phyloP scores from a whole-genome alignment of 2,113 vertebrate genomes.

The Myiozetetes cayanensis region DNA sequence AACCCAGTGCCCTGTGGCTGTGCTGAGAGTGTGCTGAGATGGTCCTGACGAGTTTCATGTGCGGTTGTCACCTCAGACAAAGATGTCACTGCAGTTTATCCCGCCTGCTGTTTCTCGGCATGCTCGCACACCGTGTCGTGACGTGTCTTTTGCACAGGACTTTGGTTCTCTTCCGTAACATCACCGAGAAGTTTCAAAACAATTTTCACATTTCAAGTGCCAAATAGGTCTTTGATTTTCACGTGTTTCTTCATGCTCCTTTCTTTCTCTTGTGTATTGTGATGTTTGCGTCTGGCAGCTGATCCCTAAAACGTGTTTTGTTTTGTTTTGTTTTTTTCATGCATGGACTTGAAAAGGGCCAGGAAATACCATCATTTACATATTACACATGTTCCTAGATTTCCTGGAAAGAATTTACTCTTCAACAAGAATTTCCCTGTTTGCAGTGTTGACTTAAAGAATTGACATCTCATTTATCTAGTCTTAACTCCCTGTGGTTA shows the following conservation, averaged over 20 bases:
- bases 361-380: conserved; percentile 21
- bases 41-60: not conserved
- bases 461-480: not conserved
- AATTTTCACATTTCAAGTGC: not conserved
- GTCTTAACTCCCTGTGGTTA: not conserved
- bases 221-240: not conserved
- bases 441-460: not conserved
- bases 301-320: not conserved
- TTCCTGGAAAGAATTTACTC: not conserved
- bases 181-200: conserved; percentile 11
- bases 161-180: conserved; percentile 41
- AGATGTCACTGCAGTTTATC: conserved; percentile 9
- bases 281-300: not conserved
- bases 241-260: not conserved
- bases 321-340: conserved; percentile 44
- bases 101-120: conserved; percentile 8
- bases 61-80: not conserved
- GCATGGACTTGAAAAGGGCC: conserved; percentile 57
- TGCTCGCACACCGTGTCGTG: not conserved
- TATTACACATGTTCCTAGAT: conserved; percentile 30
- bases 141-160: conserved; percentile 9
- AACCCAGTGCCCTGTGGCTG: not conserved
- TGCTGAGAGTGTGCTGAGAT: not conserved
- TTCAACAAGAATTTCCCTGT: not conserved
- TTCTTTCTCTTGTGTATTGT: conserved; percentile 15